phyloP scores from a whole-genome alignment of 2,113 vertebrate genomes.

The Nematolebias whitei region DNA sequence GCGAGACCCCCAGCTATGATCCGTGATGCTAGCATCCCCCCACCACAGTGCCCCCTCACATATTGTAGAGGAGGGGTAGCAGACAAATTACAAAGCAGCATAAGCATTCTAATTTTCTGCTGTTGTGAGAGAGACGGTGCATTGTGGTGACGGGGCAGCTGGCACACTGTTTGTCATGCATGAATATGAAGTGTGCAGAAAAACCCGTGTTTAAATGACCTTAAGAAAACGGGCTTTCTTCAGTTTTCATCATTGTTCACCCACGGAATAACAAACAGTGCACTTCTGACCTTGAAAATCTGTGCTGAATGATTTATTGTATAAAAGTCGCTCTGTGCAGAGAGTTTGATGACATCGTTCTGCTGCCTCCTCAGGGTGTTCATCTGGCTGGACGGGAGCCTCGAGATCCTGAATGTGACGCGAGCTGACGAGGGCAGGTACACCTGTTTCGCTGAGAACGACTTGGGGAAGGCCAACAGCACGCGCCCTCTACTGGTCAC shows the following conservation, averaged over 20 bases:
- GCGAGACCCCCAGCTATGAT: conserved; percentile 11
- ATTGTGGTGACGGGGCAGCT: conserved; percentile 26
- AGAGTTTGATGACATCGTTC: conserved; percentile 23
- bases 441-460: conserved; percentile 95
- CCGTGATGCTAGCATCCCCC: background rate
- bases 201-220: conserved; percentile 18
- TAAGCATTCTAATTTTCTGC: conserved; percentile 38
- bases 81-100: conserved; percentile 51
- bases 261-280: conserved; percentile 11
- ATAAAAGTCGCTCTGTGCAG: conserved; percentile 1
- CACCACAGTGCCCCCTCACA: conserved; percentile 10
- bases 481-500: conserved; percentile 88
- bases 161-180: conserved; percentile 40
- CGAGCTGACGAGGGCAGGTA: conserved; percentile 88
- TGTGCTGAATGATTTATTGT: conserved; percentile 29
- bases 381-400: conserved; percentile 93
- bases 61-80: conserved; percentile 33
- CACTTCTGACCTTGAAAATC: conserved; percentile 48
- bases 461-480: conserved; percentile 92
- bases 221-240: conserved; percentile 6
- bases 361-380: conserved; percentile 79
- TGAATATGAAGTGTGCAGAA: conserved; percentile 42
- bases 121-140: conserved; percentile 24
- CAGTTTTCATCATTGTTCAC: conserved; percentile 28
- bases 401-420: conserved; percentile 94